Base-by-base conservation (phyloP, 2,888 invertebrate species). In the Pocota personata region DNA sequence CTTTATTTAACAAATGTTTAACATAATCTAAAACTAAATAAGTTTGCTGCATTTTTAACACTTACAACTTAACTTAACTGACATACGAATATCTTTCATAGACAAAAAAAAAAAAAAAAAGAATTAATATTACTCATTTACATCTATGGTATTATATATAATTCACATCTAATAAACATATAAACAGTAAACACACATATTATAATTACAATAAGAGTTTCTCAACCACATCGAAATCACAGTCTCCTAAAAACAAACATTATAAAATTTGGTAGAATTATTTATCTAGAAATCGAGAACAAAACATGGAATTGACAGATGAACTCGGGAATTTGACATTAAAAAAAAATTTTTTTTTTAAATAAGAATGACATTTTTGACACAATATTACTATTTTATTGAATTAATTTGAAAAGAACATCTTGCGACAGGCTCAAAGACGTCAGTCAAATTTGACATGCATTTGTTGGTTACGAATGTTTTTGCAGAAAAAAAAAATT, bases 191-290 rank as follows among this genome's bases (percentile, higher is more conserved):
- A 52, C 19, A 66, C 62, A 58, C 57, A 64, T 40, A 69, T 40
- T 58, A 37, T 69, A 67, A 3, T 14, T 6, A 40, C 48, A 60
- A 60, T 46, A 66, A 66, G 50, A 71, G 57, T 55, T 14, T 66
- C 50, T 91, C 89, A 91, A 91, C 90, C 90, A 90, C 91, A 90
- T 90, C 89, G 89, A 89, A 90, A 90, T 90, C 91, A 90, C 90
- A 91, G 90, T 89, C 89, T 90, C 90, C 90, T 90, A 89, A 89
- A 62, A 71, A 57, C 71, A 78, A 67, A 37, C 40, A 12, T 50
- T 21, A 35, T 30, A 8, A 58, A 60, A 50, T 27, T 64, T 50
- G 37, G 19, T 35, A 75, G 32, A 55, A 52, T 27, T 58, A 58
- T 46, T 72, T 35, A 21, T 48, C 50, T 72, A 58, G 21, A 40